phyloP scores from a whole-genome alignment of 2,888 invertebrate species.

The Abscondita cerata region DNA sequence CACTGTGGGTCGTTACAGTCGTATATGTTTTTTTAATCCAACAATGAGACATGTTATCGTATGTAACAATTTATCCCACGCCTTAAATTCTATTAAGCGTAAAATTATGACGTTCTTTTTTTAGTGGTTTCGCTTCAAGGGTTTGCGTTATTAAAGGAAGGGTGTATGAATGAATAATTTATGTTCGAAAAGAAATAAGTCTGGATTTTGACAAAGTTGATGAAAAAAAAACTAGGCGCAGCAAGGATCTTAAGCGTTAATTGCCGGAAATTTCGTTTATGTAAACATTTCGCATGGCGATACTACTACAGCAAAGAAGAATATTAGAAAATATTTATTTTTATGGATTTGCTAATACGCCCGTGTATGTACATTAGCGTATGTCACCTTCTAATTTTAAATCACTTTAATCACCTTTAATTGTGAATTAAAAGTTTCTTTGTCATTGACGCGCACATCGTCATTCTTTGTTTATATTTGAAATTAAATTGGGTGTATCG shows the following conservation, averaged over 20 bases:
- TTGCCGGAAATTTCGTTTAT: background rate
- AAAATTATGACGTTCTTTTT: slow-evolving; percentile 22
- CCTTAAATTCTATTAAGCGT: slow-evolving; percentile 27
- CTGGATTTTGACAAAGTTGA: no score
- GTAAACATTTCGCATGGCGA: slow-evolving; percentile 8
- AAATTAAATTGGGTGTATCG: no score
- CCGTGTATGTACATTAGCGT: no score
- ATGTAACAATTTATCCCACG: slow-evolving; percentile 24
- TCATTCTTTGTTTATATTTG: no score
- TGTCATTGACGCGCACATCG: no score
- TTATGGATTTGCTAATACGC: background rate
- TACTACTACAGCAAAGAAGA: background rate
- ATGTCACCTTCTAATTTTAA: no score
- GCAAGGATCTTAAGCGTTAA: background rate
- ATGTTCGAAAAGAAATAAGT: no score
- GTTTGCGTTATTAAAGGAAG: slow-evolving; percentile 8
- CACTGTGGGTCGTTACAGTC: slow-evolving; percentile 7
- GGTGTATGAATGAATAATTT: slow-evolving; percentile 6
- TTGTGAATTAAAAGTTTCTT: no score
- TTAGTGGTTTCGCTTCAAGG: slow-evolving; percentile 29
- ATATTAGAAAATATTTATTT: background rate
- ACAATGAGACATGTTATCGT: slow-evolving; percentile 12
- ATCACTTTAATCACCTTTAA: no score
- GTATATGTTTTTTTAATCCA: background rate
- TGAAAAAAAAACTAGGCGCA: no score